Evolutionary conservation across 53 echinoderm and acorn worm genomes (phyloP).

Genomic region (Temnopleurus reevesii): DNA sequence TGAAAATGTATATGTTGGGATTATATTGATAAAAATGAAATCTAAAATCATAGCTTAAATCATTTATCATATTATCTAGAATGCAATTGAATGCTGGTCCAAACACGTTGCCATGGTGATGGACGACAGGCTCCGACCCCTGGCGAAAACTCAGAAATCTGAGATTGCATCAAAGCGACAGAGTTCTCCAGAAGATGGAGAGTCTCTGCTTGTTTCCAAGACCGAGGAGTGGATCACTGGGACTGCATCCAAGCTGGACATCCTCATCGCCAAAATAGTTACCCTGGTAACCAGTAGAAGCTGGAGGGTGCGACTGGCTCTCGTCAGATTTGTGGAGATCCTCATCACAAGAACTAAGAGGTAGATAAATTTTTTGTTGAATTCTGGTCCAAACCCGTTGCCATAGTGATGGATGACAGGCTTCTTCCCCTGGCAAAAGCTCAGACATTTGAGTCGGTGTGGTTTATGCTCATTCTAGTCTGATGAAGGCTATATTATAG

Average conservation of each 20-base stretch:
- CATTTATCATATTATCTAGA: background rate
- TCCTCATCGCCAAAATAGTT: constrained; percentile 80
- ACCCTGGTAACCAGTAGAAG: constrained; percentile 68
- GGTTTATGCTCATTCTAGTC: too few species aligned
- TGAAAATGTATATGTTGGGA: too few species aligned
- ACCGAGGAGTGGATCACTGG: constrained; percentile 74
- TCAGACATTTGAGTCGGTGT: constrained; percentile 38
- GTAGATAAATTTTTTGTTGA: constrained; percentile 53
- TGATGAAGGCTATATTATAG: too few species aligned
- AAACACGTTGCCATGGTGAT: constrained; percentile 84
- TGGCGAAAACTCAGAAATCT: constrained; percentile 41
- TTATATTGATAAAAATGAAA: too few species aligned
- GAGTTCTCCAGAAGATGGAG: background rate
- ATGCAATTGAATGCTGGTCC: constrained; percentile 67
- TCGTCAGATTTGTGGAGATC: constrained; percentile 75
- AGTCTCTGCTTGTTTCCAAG: constrained; percentile 61
- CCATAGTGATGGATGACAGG: constrained; percentile 86
- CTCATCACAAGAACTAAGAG: constrained; percentile 76
- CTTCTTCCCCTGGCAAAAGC: constrained; percentile 45
- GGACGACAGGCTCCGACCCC: constrained; percentile 62
- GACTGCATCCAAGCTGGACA: constrained; percentile 83
- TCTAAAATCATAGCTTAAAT: too few species aligned
- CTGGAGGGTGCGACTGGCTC: constrained; percentile 84
- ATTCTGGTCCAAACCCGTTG: constrained; percentile 74
- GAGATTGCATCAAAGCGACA: constrained; percentile 36